These are phyloP conservation scores for Solea solea DNA, from an alignment of 2,113 vertebrate genomes.

Conservation along the genomic window DNA sequence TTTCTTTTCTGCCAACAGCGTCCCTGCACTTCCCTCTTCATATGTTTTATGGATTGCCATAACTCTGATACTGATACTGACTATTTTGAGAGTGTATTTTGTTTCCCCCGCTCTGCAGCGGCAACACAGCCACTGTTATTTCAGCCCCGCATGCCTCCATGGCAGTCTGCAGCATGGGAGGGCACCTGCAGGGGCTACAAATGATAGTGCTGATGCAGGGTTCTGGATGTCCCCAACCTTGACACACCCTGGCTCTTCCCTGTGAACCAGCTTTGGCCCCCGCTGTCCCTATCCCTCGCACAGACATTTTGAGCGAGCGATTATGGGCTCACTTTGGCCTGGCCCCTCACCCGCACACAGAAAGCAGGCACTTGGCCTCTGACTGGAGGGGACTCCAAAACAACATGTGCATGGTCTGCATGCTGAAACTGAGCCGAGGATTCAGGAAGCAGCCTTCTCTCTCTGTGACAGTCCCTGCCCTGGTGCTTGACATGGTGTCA, in stretches of 20 bases:
- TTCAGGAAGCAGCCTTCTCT: slow-evolving; percentile 50
- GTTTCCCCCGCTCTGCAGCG: slow-evolving; percentile 33
- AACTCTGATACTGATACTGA: slow-evolving; percentile 46
- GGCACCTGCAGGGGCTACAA: slow-evolving; percentile 60
- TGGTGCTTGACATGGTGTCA: slow-evolving; percentile 65
- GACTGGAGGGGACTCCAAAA: slow-evolving; percentile 44
- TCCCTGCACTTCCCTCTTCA: slow-evolving; percentile 21
- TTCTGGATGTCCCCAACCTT: slow-evolving; percentile 50
- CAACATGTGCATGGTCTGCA: slow-evolving; percentile 50
- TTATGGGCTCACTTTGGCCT: slow-evolving; percentile 52
- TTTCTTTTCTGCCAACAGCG: slow-evolving; percentile 21
- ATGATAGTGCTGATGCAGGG: slow-evolving; percentile 63
- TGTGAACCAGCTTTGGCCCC: slow-evolving; percentile 1
- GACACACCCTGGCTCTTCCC: slow-evolving; percentile 17
- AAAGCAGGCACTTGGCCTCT: slow-evolving; percentile 14
- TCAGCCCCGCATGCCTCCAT: slow-evolving; percentile 34
- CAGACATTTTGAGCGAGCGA: slow-evolving; percentile 38
- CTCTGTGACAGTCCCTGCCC: slow-evolving; percentile 67
- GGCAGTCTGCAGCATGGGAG: slow-evolving; percentile 20
- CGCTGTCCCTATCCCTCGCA: slow-evolving; percentile 24
- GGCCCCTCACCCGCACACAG: slow-evolving; percentile 14
- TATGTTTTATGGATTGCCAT: slow-evolving; percentile 59
- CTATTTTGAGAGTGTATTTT: slow-evolving; percentile 47
- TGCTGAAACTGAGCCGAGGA: slow-evolving; percentile 52
- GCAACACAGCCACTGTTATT: slow-evolving; percentile 43